Base-by-base conservation (phyloP, 2,797 vertebrate species). In the Hybognathus amarus region DNA sequence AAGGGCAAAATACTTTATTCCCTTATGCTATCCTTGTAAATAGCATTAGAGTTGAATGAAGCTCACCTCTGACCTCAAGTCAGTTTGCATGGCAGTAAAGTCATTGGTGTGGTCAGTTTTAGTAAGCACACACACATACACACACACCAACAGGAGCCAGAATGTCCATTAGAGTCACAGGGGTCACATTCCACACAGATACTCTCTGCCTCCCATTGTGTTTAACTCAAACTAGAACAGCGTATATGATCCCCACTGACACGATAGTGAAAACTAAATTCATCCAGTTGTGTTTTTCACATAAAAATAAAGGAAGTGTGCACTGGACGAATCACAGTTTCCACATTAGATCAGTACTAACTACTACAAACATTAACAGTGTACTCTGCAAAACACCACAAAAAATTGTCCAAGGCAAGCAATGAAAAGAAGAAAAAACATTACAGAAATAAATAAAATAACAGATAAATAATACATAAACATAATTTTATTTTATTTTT, bases 201-300 rank as follows among this genome's bases (percentile, higher is more conserved):
- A 63, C 0, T 83, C 91, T 92, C 94, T 94, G 88, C 94, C 94
- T 93, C 91, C 94, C 90, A 95, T 95, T 95, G 95, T 95, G 92
- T 92, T 89, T 67, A 83, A 45, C 64, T 50, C 59, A 87, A 90
- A 89, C 86, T 90, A 90, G 90, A 88, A 82, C 40, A 22, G 50
- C 20, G 15, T 81, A 80, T 38, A 79, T 38, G 24, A 75, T 66
- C 54, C 38, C 42, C 15, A 38, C 42, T 27, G 73, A 81, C 56
- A 64, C 70, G 61, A 68, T 12, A 85, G 77, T 77, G 87, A 82
- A 88, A 86, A 82, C 77, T 15, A 86, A 85, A 78, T 70, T 79
- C 71, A 85, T 76, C 66, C 66, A 76, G 67, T 73, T 33, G 30
- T n/a, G n/a, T 42, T 67, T 63, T 33, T 69, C 20, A 76, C 50